Conservation (phyloP, 1,140 invertebrate genomes). For the Drosophila lacertosa region DNA sequence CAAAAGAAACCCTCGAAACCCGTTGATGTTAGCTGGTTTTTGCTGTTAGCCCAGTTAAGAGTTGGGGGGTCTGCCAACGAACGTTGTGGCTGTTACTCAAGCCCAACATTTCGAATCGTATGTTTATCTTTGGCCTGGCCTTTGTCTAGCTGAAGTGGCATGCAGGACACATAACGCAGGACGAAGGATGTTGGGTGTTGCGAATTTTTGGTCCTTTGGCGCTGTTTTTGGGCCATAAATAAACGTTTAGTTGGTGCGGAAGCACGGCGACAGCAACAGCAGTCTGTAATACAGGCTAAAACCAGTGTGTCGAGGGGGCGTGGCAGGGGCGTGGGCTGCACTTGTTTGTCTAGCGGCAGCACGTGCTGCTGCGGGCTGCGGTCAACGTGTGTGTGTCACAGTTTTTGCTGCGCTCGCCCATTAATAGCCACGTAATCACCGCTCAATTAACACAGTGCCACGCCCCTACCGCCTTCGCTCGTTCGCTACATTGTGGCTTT, state of each 20-base stretch:
- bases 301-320: slow-evolving; percentile 8
- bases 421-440: slow-evolving; percentile 69
- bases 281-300: slow-evolving; percentile 46
- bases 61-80: slow-evolving; percentile 52
- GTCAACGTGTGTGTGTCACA: slow-evolving; percentile 72
- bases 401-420: slow-evolving; percentile 59
- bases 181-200: slow-evolving; percentile 19
- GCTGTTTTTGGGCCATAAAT: slow-evolving; percentile 76
- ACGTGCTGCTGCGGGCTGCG: slow-evolving; percentile 79
- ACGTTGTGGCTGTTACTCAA: slow-evolving; percentile 35
- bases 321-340: slow-evolving; percentile 8
- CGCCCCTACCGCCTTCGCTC: background rate
- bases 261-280: slow-evolving; percentile 74
- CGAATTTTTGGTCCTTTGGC: slow-evolving; percentile 62
- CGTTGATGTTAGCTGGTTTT: slow-evolving; percentile 37
- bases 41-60: slow-evolving; percentile 47
- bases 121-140: slow-evolving; percentile 76
- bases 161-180: slow-evolving; percentile 2
- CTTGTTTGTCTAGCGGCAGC: slow-evolving; percentile 66
- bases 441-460: slow-evolving; percentile 70
- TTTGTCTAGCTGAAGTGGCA: slow-evolving; percentile 76
- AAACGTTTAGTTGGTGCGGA: slow-evolving; percentile 78
- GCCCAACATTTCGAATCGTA: slow-evolving; percentile 49
- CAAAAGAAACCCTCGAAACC: slow-evolving; percentile 13
- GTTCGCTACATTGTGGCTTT: slow-evolving; percentile 63